phyloP scores from a whole-genome alignment of 2,113 vertebrate genomes.

The Trematomus loennbergii region DNA sequence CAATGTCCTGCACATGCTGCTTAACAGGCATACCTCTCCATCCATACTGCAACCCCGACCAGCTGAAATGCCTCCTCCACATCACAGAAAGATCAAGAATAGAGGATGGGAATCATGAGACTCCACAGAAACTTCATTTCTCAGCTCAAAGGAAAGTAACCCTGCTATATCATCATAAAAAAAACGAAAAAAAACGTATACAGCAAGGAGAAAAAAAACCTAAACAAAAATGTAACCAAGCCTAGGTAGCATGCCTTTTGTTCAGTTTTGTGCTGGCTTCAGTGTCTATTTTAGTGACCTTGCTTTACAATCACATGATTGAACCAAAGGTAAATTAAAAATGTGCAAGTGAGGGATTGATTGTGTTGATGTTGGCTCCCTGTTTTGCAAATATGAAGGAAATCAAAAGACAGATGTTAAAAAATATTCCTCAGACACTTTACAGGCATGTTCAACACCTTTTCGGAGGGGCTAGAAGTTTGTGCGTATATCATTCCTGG shows the following conservation, averaged over 20 bases:
- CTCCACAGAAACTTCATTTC: slow-evolving; percentile 61
- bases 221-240: slow-evolving; percentile 65
- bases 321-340: slow-evolving; percentile 73
- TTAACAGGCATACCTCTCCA: slow-evolving; percentile 86
- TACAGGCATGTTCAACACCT: slow-evolving; percentile 50
- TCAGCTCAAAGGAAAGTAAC: slow-evolving; percentile 69
- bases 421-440: slow-evolving; percentile 42
- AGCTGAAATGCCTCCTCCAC: slow-evolving; percentile 85
- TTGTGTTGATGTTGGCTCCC: slow-evolving; percentile 42
- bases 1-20: slow-evolving; percentile 85
- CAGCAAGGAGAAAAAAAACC: slow-evolving; percentile 25
- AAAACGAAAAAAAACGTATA: slow-evolving; percentile 26
- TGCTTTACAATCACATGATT: slow-evolving; percentile 66
- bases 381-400: slow-evolving; percentile 63
- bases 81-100: slow-evolving; percentile 68
- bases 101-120: slow-evolving; percentile 66
- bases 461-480: slow-evolving; percentile 35
- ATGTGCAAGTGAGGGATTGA: slow-evolving; percentile 48
- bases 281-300: slow-evolving; percentile 74
- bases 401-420: slow-evolving; percentile 31
- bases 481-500: slow-evolving; percentile 40
- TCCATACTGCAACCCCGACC: slow-evolving; percentile 83
- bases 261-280: slow-evolving; percentile 86
- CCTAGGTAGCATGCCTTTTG: slow-evolving; percentile 84
- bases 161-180: slow-evolving; percentile 47